Evolutionary conservation across 2,797 vertebrate genomes (phyloP), one percentile per base, ranked within the genome.

Genomic region (Agapornis canus): DNA sequence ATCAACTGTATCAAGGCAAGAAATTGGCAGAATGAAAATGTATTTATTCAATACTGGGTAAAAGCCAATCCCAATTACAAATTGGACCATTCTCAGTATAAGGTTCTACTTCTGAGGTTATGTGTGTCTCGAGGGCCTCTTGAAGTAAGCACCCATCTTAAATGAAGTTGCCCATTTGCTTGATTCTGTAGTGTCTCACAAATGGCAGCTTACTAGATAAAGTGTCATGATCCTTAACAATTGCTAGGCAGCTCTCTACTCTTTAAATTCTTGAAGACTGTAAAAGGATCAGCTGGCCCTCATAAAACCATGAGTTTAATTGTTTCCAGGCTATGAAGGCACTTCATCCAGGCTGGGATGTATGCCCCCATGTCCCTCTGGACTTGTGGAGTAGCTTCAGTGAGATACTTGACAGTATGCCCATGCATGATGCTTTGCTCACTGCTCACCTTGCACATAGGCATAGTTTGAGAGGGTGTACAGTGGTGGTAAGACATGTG

Each of bases 371-470:
- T 0, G 0, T 59, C 18, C 19, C 43, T 57, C 49, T 65, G 40
- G 48, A 43, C 31, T 39, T 21, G 8, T 19, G 16, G 26, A 5
- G 13, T 40, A 43, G 57, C 37, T 69, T 60, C 32, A 48, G 9
- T 8, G 66, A 68, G 23, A 7, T 8, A 9, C 40, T 43, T 86
- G 31, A 23, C 59, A 51, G 4, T 4, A 1, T 59, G 32, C 40
- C 75, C 22, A 0, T 10, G 11, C 0, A 0, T 40, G n/a, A 16
- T 52, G n/a, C 61, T 89, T 63, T 86, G 73, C 61, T 65, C 25
- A 5, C 31, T 68, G 31, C 48, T 76, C 1, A 1, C 48, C 16
- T 77, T 72, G 63, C 35, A 20, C 20, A 0, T 0, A 3, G 32
- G 10, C 18, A 4, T 20, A 6, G 45, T 79, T 64, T 54, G 48